Base-by-base conservation (phyloP, 92 coral and sea anemone genomes). In the Diadumene lineata region DNA sequence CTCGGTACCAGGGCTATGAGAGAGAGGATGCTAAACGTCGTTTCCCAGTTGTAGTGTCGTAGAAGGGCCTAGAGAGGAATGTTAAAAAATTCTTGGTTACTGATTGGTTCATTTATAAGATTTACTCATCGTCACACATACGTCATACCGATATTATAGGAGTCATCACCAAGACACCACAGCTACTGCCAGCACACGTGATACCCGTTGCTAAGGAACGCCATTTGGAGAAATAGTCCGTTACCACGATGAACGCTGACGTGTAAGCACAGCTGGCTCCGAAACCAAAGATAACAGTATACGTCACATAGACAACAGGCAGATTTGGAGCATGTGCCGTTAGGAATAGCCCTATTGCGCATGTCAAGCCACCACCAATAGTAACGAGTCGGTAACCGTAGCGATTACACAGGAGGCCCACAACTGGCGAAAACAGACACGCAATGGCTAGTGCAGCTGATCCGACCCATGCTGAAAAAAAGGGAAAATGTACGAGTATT, bases 401-500 rank as follows among this genome's bases (percentile, higher is more conserved):
- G n/a, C 88, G 85, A 60, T 82, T 69, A 38, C 81, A 77, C 26
- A 87, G 70, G 16, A 69, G 28, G 8, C 88, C 62, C 15, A 81
- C 82, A 19, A 78, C 33, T 17, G 87, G 85, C 18, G 84, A 78
- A 33, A 82, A 72, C 16, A 81, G 64, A 31, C 82, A 87, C 13
- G 71, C 76, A 0, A 79, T 73, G 44, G 92, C 84, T 34, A 87
- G 27, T 2, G 84, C 82, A 31, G 81, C 75, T 25, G 92, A 87
- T 15, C 92, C 92, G 24, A 82, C 92, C 92, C 87, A 87, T 7
- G 87, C 91, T 86, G 65, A 19, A 32, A 57, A 56, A n/a, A n/a
- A n/a, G n/a, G n/a, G n/a, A n/a, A n/a, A n/a, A n/a, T n/a, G n/a
- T n/a, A n/a, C n/a, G n/a, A n/a, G n/a, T n/a, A n/a, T n/a, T n/a